Evolutionary conservation across 2,113 vertebrate species (phyloP).

Genomic region (Struthio camelus): DNA sequence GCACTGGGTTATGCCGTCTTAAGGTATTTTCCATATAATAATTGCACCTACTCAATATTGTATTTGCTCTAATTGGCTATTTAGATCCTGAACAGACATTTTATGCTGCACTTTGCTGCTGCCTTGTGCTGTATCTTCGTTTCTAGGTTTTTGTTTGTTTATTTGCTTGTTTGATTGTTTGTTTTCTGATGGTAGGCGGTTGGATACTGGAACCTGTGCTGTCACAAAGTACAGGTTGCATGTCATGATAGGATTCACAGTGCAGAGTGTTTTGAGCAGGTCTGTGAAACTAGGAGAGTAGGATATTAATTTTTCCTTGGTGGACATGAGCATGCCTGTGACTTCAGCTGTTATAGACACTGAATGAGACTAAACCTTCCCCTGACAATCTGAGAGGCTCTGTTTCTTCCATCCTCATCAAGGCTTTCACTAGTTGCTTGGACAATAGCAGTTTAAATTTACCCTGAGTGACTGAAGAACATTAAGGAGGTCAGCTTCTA

Average conservation of each 20-base stretch:
- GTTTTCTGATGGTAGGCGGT: no score
- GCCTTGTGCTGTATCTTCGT: neutral
- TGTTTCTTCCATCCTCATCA: neutral
- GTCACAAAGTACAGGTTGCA: neutral
- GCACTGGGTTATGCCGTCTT: neutral
- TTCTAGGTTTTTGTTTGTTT: no score
- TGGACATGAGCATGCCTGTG: neutral
- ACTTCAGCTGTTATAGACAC: neutral
- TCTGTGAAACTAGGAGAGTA: neutral
- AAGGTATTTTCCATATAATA: neutral
- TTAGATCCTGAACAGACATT: neutral
- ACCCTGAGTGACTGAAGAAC: neutral
- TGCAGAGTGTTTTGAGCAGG: neutral
- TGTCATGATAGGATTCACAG: neutral
- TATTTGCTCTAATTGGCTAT: neutral
- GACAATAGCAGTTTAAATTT: neutral
- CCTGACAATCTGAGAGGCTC: neutral
- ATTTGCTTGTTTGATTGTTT: no score
- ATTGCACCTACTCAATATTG: accelerated
- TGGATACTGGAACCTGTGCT: neutral
- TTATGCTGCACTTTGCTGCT: neutral
- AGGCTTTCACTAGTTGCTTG: no score
- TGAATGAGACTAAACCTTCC: neutral
- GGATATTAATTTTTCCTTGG: neutral
- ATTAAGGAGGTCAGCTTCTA: neutral